These are phyloP conservation scores for Kradibia gibbosae DNA, from an alignment of 1,140 invertebrate species.

Conservation along the genomic window DNA sequence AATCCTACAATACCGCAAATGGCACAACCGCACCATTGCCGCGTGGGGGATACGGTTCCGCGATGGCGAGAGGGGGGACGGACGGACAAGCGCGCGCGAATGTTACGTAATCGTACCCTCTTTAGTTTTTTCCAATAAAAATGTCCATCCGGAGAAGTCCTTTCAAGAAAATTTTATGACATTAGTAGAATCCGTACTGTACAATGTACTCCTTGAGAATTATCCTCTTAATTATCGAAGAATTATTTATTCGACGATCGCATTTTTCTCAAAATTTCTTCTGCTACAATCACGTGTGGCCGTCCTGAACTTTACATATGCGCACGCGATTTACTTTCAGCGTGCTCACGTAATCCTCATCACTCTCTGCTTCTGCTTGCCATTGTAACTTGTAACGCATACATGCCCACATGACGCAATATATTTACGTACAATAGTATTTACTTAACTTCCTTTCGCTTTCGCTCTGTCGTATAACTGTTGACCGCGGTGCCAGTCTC, in stretches of 20 bases:
- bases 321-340: not conserved
- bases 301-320: not conserved
- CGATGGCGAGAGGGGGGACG: too few relatives aligned
- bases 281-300: conserved; percentile 38
- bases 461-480: not conserved
- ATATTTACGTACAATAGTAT: conserved; percentile 2
- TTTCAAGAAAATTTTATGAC: too few relatives aligned
- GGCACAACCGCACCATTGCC: too few relatives aligned
- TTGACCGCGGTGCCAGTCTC: not conserved
- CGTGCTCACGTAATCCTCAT: conserved; percentile 32
- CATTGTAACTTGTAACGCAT: not conserved
- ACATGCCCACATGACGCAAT: not conserved
- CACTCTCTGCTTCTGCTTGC: not conserved
- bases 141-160: not conserved
- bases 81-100: too few relatives aligned
- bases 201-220: too few relatives aligned
- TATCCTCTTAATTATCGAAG: too few relatives aligned
- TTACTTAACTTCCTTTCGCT: not conserved
- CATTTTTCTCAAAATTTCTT: too few relatives aligned
- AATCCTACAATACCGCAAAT: too few relatives aligned
- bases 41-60: too few relatives aligned
- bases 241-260: too few relatives aligned
- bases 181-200: too few relatives aligned
- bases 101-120: not conserved
- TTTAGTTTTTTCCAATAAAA: not conserved